These are phyloP conservation scores for Pedionomus torquatus DNA, from an alignment of 2,113 vertebrate species.

Conservation along the genomic window DNA sequence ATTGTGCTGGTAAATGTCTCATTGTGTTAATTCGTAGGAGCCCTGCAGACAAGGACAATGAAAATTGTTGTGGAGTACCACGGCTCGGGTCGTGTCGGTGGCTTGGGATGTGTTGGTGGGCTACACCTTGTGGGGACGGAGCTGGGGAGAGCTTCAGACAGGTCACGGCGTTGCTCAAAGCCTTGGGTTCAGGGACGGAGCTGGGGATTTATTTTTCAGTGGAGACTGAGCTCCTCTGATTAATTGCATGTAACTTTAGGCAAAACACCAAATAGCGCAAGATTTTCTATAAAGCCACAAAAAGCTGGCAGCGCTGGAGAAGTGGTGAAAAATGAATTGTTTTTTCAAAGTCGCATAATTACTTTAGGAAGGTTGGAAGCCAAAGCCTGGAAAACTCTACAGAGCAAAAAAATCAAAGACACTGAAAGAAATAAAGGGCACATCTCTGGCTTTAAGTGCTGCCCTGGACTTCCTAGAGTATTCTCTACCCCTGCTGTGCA, in stretches of 20 bases:
- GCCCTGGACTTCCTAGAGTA: not conserved
- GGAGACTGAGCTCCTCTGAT: not conserved
- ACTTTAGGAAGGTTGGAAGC: not conserved
- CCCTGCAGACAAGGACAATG: not conserved
- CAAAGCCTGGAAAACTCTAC: not conserved
- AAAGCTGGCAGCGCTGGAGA: not conserved
- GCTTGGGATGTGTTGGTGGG: accelerated
- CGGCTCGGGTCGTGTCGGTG: not conserved
- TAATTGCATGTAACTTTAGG: not conserved
- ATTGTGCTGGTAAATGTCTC: conserved; percentile 36
- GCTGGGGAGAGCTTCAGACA: accelerated
- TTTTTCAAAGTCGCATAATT: not conserved
- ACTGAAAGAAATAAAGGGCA: not conserved
- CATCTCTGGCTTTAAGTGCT: not conserved
- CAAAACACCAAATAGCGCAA: not conserved
- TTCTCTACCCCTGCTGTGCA: not conserved
- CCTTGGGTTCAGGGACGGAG: not conserved
- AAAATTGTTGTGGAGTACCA: not conserved
- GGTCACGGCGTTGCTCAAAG: accelerated
- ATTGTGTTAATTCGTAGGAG: not conserved
- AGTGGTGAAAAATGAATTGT: conserved; percentile 39
- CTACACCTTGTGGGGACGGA: not conserved
- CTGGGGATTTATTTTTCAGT: not conserved
- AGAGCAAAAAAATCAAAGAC: not conserved
- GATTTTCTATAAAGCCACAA: not conserved